Evolutionary conservation across 92 coral and sea anemone genomes (phyloP).

Genomic region (Bergia sp.): DNA sequence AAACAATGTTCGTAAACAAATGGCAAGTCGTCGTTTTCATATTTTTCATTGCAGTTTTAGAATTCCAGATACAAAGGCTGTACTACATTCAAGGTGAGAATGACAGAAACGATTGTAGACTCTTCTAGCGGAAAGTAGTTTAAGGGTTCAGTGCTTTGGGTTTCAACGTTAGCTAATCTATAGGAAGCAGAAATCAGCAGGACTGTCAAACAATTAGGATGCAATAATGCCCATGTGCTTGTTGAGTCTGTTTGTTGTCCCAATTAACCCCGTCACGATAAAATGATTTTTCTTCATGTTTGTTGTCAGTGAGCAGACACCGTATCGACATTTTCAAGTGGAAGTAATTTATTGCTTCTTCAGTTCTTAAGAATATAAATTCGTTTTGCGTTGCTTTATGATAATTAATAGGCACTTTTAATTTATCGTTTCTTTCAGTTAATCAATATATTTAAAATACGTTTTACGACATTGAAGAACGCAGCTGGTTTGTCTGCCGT

Average conservation of each 20-base stretch:
- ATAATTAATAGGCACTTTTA: too few species aligned
- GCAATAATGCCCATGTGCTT: not conserved
- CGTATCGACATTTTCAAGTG: conserved; percentile 6
- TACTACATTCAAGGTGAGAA: conserved; percentile 30
- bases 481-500: too few species aligned
- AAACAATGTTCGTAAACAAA: conserved; percentile 74
- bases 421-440: too few species aligned
- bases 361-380: too few species aligned
- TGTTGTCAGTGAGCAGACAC: not conserved
- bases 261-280: conserved; percentile 2
- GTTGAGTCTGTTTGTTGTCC: not conserved
- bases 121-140: not conserved
- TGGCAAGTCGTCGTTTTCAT: conserved; percentile 59
- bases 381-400: too few species aligned
- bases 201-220: not conserved
- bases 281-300: not conserved
- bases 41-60: conserved; percentile 60
- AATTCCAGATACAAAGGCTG: conserved; percentile 73
- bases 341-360: not conserved
- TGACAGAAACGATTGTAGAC: not conserved
- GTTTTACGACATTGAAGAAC: too few species aligned
- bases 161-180: not conserved
- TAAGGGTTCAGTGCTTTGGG: not conserved
- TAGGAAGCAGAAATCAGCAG: not conserved
- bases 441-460: too few species aligned